Conservation (phyloP, 2,797 vertebrate species). For the Sebastes oblongus region DNA sequence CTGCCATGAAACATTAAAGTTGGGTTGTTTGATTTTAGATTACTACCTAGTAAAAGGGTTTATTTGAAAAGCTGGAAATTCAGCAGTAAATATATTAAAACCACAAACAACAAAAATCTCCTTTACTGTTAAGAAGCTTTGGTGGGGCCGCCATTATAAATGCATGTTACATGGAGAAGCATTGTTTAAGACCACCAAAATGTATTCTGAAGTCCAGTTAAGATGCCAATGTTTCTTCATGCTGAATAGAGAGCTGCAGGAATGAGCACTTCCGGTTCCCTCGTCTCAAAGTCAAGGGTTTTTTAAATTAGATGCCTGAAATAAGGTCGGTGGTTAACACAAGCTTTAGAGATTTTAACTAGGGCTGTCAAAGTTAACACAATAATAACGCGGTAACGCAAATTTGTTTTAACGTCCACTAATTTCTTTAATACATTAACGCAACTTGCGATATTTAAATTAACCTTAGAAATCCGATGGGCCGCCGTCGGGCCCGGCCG, state of each 20-base stretch:
- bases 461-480: too few species aligned
- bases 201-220: neutral
- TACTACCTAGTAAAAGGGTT: neutral
- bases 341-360: too few species aligned
- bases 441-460: too few species aligned
- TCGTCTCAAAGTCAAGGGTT: fast-evolving
- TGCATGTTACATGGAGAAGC: neutral
- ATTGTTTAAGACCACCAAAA: neutral
- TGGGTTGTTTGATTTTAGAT: slow-evolving; percentile 28
- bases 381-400: too few species aligned
- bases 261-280: too few species aligned
- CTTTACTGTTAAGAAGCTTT: neutral
- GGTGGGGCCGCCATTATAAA: neutral
- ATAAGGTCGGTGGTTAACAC: too few species aligned
- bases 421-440: too few species aligned
- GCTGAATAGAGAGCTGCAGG: neutral
- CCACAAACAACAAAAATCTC: neutral
- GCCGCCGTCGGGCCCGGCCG: fast-evolving
- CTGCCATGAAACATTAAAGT: slow-evolving; percentile 20
- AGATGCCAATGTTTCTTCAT: neutral
- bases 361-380: too few species aligned
- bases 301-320: too few species aligned
- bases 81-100: neutral
- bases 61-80: neutral
- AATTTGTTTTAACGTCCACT: too few species aligned